Evolutionary conservation across 2,888 invertebrate genomes (phyloP).

Genomic region (Acanthococcus lagerstroemiae): DNA sequence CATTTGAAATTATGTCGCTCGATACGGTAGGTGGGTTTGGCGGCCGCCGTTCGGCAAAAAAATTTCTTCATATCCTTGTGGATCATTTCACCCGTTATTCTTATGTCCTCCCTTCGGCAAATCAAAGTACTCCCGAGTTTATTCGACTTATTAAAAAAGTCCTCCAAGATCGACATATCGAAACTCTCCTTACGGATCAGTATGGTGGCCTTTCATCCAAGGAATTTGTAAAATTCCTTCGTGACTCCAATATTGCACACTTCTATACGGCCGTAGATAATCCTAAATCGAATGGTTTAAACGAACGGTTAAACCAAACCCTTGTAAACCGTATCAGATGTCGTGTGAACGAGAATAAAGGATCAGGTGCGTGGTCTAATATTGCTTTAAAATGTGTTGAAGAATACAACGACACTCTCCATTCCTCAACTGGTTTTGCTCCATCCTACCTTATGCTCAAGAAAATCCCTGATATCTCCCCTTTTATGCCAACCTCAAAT

Average conservation of each 20-base stretch:
- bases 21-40: slow-evolving; percentile 39
- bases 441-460: slow-evolving; percentile 35
- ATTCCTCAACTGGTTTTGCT: slow-evolving; percentile 34
- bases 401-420: slow-evolving; percentile 34
- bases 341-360: slow-evolving; percentile 32
- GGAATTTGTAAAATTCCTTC: neutral
- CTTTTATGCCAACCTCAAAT: no score
- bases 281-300: no score
- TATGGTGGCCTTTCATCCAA: slow-evolving; percentile 5
- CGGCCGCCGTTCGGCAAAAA: slow-evolving; percentile 37
- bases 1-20: slow-evolving; percentile 38
- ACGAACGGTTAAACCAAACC: no score
- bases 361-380: slow-evolving; percentile 36
- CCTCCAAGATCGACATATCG: neutral
- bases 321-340: slow-evolving; percentile 35
- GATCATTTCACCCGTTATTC: slow-evolving; percentile 38
- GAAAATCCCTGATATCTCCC: no score
- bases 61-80: slow-evolving; percentile 37
- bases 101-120: slow-evolving; percentile 36
- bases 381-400: slow-evolving; percentile 34
- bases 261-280: slow-evolving; percentile 35
- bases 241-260: neutral
- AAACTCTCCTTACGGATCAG: neutral
- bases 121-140: slow-evolving; percentile 37
- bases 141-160: slow-evolving; percentile 34